Conservation (phyloP, 2,888 invertebrate species). For the Spisula solida region DNA sequence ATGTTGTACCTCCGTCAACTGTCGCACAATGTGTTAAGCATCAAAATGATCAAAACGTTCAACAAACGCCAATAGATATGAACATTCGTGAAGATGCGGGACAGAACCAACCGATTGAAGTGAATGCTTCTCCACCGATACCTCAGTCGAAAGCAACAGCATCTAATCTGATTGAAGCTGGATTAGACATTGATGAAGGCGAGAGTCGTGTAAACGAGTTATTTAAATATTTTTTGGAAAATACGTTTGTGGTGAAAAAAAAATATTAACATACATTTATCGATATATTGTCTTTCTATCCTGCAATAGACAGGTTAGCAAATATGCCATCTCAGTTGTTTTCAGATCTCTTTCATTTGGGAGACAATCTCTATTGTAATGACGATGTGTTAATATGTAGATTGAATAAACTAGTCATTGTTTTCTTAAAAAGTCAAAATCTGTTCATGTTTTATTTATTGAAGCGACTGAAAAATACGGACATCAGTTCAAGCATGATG, state of each 20-base stretch:
- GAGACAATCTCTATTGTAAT: constrained; percentile 31
- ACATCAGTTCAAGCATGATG: constrained; percentile 27
- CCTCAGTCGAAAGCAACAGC: background rate
- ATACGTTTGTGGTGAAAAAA: too few species aligned
- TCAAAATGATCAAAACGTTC: too few species aligned
- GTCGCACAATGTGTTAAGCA: too few species aligned
- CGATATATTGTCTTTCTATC: too few species aligned
- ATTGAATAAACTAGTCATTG: constrained; percentile 24
- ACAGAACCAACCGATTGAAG: too few species aligned
- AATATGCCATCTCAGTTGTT: constrained; percentile 30
- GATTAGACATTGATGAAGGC: constrained; percentile 4
- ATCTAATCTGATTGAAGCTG: constrained; percentile 16
- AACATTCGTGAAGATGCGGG: too few species aligned
- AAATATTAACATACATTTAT: too few species aligned
- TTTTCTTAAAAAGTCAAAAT: constrained; percentile 36
- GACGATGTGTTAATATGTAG: constrained; percentile 35
- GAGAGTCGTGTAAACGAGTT: constrained; percentile 2
- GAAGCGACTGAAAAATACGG: constrained; percentile 20
- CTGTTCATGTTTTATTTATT: constrained; percentile 31
- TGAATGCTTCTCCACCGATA: too few species aligned
- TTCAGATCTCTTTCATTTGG: constrained; percentile 32
- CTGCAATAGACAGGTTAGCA: background rate
- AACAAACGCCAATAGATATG: too few species aligned
- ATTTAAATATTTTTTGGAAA: background rate
- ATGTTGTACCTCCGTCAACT: too few species aligned